Percentiles rank a stretch among this genome's conserved stretches.
phyloP scores from a whole-genome alignment of 2,797 vertebrate genomes.

The Micrastur ruficollis region DNA sequence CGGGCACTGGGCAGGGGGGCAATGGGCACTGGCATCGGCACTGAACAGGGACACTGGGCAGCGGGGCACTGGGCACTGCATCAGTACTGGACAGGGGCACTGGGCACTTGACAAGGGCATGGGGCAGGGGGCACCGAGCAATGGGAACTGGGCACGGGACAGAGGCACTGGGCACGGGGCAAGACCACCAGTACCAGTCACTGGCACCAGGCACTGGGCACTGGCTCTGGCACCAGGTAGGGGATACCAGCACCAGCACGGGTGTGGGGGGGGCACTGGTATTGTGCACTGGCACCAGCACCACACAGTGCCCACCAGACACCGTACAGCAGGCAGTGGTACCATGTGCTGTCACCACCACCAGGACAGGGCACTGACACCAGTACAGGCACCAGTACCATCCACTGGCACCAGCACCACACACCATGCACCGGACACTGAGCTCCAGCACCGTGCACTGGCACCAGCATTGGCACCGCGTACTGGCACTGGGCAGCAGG shows the following conservation, averaged over 20 bases:
- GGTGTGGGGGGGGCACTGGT: neutral
- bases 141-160: neutral
- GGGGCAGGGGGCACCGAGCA: neutral
- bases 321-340: neutral
- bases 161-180: neutral
- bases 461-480: neutral
- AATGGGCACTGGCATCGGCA: neutral
- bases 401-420: neutral
- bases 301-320: neutral
- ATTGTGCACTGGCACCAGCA: neutral
- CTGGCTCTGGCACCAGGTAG: neutral
- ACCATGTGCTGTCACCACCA: rapidly evolving
- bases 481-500: neutral
- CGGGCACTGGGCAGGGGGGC: neutral
- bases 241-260: neutral
- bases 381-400: neutral
- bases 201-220: neutral
- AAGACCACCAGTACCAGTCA: neutral
- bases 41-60: neutral
- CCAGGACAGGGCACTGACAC: neutral
- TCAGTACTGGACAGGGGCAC: neutral
- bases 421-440: rapidly evolving
- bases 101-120: neutral
- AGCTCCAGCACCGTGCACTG: neutral
- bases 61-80: neutral